Conservation (phyloP, 2,888 invertebrate species). For the Chymomyza amoena region DNA sequence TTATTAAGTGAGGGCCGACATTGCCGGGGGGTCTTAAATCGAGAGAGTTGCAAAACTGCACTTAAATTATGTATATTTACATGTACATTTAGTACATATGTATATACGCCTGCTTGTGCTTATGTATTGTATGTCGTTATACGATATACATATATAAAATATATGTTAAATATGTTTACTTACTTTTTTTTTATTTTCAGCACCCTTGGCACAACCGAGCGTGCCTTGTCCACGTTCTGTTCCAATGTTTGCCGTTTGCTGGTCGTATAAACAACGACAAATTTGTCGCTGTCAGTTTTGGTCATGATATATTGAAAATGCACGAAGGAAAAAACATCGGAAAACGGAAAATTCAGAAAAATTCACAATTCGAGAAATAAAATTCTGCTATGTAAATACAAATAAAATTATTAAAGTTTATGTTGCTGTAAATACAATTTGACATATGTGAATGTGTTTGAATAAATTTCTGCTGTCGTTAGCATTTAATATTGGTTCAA, state of each 20-base stretch:
- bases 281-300: conserved; percentile 60
- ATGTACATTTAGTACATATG: background rate
- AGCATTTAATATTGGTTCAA: background rate
- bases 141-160: conserved; percentile 10
- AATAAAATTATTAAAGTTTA: background rate
- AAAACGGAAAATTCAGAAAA: conserved; percentile 9
- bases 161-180: conserved; percentile 45
- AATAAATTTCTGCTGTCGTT: background rate
- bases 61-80: conserved; percentile 13
- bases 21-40: background rate
- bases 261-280: conserved; percentile 48
- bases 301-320: conserved; percentile 53
- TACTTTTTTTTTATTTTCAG: conserved; percentile 10
- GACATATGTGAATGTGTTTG: background rate
- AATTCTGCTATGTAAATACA: conserved; percentile 25
- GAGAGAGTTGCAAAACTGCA: background rate
- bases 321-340: conserved; percentile 20
- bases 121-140: conserved; percentile 5
- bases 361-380: conserved; percentile 35
- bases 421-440: background rate
- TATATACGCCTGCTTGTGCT: background rate
- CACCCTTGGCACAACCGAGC: background rate
- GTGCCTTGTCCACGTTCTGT: background rate
- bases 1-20: background rate
- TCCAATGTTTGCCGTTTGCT: conserved; percentile 17